Percentiles rank a stretch among this genome's conserved stretches.
Conservation (phyloP, 2,113 vertebrate species). For the Synchiropus splendidus region DNA sequence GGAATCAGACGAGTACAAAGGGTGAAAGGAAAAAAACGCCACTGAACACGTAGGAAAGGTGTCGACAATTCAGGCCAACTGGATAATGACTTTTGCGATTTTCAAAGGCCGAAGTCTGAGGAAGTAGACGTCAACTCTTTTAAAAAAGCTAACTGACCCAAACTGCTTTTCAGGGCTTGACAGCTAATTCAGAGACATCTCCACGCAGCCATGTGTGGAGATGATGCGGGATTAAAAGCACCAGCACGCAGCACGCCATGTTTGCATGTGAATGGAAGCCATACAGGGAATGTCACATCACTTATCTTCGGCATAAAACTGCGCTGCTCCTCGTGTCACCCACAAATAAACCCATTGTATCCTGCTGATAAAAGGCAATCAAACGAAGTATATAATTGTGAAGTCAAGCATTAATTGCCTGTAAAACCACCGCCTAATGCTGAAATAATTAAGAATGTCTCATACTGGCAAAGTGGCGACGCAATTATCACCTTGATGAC, state of each 20-base stretch:
- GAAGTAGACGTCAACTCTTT: slow-evolving; percentile 16
- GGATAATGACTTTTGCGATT: slow-evolving; percentile 21
- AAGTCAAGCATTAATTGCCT: slow-evolving; percentile 65
- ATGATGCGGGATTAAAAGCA: slow-evolving; percentile 38
- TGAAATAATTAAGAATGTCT: slow-evolving; percentile 65
- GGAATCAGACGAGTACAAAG: slow-evolving; percentile 35
- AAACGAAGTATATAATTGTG: slow-evolving; percentile 63
- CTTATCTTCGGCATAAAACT: slow-evolving; percentile 52
- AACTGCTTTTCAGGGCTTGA: slow-evolving; percentile 25
- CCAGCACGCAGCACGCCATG: slow-evolving; percentile 34
- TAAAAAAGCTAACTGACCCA: slow-evolving; percentile 32
- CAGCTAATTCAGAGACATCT: slow-evolving; percentile 23
- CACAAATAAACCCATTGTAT: slow-evolving; percentile 47
- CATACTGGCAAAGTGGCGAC: slow-evolving; percentile 52
- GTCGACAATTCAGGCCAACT: slow-evolving; percentile 33
- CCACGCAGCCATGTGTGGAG: slow-evolving; percentile 11
- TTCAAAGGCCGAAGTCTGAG: slow-evolving; percentile 5
- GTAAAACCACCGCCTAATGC: slow-evolving; percentile 56
- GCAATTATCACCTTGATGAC: slow-evolving; percentile 65
- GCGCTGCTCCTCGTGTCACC: slow-evolving; percentile 37
- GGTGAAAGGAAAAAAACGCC: slow-evolving; percentile 29
- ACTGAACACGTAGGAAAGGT: slow-evolving; percentile 43
- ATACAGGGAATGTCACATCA: slow-evolving; percentile 38
- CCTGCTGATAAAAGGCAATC: slow-evolving; percentile 61
- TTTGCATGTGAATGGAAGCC: slow-evolving; percentile 47